phyloP scores from a whole-genome alignment of 23 tunicate species.

The Oikopleura dioica region DNA sequence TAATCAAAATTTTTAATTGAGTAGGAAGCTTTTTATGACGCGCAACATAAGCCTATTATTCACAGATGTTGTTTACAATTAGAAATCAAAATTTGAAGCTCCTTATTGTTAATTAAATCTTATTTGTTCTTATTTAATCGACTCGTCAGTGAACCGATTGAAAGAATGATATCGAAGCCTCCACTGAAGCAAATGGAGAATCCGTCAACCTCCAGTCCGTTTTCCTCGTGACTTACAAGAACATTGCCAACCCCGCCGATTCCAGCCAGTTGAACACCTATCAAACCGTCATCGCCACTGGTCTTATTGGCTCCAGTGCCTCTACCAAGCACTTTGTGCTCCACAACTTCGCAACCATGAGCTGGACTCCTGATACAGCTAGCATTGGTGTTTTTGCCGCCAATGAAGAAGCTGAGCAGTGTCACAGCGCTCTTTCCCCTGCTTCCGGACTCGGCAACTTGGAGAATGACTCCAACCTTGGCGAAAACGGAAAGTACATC shows the following conservation, averaged over 20 bases:
- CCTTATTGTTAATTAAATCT: too few relatives aligned
- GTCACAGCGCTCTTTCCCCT: background rate
- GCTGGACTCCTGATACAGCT: background rate
- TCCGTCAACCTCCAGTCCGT: background rate
- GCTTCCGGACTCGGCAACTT: background rate
- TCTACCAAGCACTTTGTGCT: background rate
- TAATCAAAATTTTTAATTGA: too few relatives aligned
- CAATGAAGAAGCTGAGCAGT: background rate
- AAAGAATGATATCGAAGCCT: background rate
- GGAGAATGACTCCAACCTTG: background rate
- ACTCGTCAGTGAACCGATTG: too few relatives aligned
- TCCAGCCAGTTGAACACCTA: background rate
- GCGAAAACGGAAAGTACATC: background rate
- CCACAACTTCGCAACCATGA: background rate
- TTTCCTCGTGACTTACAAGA: background rate
- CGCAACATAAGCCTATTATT: too few relatives aligned
- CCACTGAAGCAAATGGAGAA: background rate
- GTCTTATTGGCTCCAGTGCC: background rate
- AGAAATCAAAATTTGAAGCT: too few relatives aligned
- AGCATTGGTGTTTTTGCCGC: conserved; percentile 1
- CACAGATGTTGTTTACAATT: too few relatives aligned
- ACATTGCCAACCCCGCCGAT: background rate
- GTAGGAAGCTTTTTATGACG: too few relatives aligned
- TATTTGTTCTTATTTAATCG: too few relatives aligned
- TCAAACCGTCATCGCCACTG: background rate